Conservation (phyloP, 2,113 vertebrate genomes). For the Nannobrachium achirus region DNA sequence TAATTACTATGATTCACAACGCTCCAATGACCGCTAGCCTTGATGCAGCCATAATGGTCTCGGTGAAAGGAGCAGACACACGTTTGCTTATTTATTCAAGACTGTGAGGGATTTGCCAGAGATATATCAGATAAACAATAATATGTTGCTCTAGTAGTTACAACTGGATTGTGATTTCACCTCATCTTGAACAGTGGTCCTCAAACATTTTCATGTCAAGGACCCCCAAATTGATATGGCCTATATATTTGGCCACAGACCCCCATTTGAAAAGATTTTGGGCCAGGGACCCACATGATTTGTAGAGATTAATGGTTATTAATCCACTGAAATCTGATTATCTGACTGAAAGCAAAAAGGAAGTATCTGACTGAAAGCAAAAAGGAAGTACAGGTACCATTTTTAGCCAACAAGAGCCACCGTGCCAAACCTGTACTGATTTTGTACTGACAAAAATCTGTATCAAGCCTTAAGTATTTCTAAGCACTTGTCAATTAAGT, state of each 20-base stretch:
- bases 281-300: too few relatives aligned
- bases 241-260: neutral
- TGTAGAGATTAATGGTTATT: too few relatives aligned
- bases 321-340: too few relatives aligned
- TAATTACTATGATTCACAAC: conserved; percentile 36
- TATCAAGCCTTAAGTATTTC: too few relatives aligned
- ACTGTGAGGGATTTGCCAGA: conserved; percentile 25
- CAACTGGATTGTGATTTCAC: conserved; percentile 44
- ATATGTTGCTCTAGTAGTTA: conserved; percentile 46
- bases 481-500: too few relatives aligned
- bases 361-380: too few relatives aligned
- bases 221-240: neutral
- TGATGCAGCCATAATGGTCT: conserved; percentile 46
- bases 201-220: neutral
- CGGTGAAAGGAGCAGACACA: conserved; percentile 9
- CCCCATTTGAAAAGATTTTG: too few relatives aligned
- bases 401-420: too few relatives aligned
- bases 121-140: conserved; percentile 41
- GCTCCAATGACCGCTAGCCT: conserved; percentile 18
- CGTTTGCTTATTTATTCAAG: conserved; percentile 41
- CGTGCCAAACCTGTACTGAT: too few relatives aligned
- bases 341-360: too few relatives aligned
- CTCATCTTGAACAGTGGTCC: neutral
- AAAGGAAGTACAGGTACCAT: too few relatives aligned
- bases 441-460: too few relatives aligned